Evolutionary conservation across 2,888 invertebrate species (phyloP).

Genomic region (Gisinianus flammeolus): DNA sequence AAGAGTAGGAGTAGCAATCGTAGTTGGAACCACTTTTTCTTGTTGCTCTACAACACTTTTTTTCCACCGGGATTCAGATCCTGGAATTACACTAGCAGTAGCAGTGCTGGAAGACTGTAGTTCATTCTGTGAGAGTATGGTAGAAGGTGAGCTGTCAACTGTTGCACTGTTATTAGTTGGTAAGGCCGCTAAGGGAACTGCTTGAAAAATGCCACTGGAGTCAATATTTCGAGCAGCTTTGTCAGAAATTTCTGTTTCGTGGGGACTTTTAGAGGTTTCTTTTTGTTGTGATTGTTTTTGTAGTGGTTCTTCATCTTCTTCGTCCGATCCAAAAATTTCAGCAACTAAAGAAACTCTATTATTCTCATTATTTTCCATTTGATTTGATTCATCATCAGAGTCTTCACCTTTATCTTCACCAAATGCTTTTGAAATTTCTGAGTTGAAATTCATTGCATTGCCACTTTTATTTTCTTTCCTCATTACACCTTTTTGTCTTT

Average conservation of each 20-base stretch:
- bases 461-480: slow-evolving; percentile 49
- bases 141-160: not conserved
- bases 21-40: not conserved
- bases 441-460: slow-evolving; percentile 54
- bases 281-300: not conserved
- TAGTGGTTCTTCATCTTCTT: slow-evolving; percentile 3
- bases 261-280: not conserved
- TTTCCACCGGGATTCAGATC: slow-evolving; percentile 17
- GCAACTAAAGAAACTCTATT: slow-evolving; percentile 54
- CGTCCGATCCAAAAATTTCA: slow-evolving; percentile 57
- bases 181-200: not conserved
- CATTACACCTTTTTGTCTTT: slow-evolving; percentile 56
- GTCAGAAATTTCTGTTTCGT: not conserved
- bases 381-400: slow-evolving; percentile 40
- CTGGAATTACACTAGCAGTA: not conserved
- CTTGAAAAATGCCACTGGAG: not conserved
- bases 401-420: slow-evolving; percentile 62
- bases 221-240: not conserved
- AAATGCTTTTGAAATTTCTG: slow-evolving; percentile 61
- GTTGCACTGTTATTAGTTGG: slow-evolving; percentile 8
- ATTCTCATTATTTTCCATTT: slow-evolving; percentile 37
- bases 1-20: not conserved
- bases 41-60: slow-evolving; percentile 15
- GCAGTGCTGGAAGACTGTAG: not conserved
- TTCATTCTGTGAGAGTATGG: not conserved